Evolutionary conservation across 2,888 invertebrate species (phyloP), one percentile per base, ranked within the genome.

Genomic region (Clivina fossor): DNA sequence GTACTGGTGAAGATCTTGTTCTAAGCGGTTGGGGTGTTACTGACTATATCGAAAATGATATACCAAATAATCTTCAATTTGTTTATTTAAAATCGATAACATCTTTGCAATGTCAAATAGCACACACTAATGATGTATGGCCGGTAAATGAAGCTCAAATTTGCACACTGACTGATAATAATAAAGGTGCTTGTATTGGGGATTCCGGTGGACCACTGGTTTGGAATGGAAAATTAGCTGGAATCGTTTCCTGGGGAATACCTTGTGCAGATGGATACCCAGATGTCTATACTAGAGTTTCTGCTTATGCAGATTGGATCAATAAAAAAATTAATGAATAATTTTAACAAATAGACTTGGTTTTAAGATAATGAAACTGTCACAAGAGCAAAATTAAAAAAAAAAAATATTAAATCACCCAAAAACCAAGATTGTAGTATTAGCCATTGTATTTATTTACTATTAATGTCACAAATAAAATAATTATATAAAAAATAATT

Each of bases 141-240:
- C 74, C 75, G 0, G 75, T 82, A 1, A 75, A 69, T 60, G 72
- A 72, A 2, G 68, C 72, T 0, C 78, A 83, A 66, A 78, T 83
- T 60, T 83, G 83, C 63, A 80, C 83, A 0, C 69, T 80, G n/a
- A 81, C 80, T 26, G 76, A 73, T 63, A 65, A 67, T 33, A 83
- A 82, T 1, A 78, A 83, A 71, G 83, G 83, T 1, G 82, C 82
- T 56, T 71, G 66, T 2, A 69, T 79, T 76, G 79, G 79, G 60
- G 80, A 80, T 60, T 79, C 79, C 13, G 80, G 80, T 0, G 78
- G 80, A 2, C 80, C 80, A 0, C 65, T 80, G 11, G 74, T 76
- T 51, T 40, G 28, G 44, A 68, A 63, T 1, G 66, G 65, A 33
- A 63, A 56, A 1, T 66, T 77, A 4, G 75, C 78, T 1, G 80